phyloP scores from a whole-genome alignment of 1,140 invertebrate genomes.

The Aethina tumida region DNA sequence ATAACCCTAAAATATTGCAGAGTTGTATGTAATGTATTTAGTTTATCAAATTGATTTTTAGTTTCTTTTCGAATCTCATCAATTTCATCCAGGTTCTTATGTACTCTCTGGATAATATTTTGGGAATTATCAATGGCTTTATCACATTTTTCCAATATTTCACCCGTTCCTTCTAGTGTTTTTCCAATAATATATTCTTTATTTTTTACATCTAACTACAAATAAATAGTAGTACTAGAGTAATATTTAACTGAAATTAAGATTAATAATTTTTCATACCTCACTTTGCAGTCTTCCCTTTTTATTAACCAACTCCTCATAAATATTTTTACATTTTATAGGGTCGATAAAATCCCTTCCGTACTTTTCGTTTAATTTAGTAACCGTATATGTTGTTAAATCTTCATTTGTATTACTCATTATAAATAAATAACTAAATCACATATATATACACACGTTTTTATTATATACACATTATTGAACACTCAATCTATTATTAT shows the following conservation, averaged over 20 bases:
- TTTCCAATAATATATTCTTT: constrained; percentile 42
- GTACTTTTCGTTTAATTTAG: too few species aligned
- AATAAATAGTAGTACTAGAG: too few species aligned
- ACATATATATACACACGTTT: too few species aligned
- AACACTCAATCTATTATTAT: too few species aligned
- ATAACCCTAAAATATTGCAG: constrained; percentile 53
- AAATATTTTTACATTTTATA: too few species aligned
- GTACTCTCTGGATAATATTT: constrained; percentile 39
- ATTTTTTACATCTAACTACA: constrained; percentile 48
- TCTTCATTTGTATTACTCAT: too few species aligned
- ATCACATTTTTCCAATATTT: constrained; percentile 9
- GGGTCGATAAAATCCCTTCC: too few species aligned
- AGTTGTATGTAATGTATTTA: constrained; percentile 49
- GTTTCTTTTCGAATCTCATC: constrained; percentile 39
- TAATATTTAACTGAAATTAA: constrained; percentile 13
- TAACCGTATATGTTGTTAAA: too few species aligned
- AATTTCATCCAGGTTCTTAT: constrained; percentile 39
- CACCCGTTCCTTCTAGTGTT: constrained; percentile 45
- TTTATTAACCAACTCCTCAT: too few species aligned
- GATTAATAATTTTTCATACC: constrained; percentile 7
- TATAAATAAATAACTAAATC: too few species aligned
- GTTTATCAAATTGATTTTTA: constrained; percentile 37
- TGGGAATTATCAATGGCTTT: constrained; percentile 32
- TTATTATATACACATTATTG: too few species aligned
- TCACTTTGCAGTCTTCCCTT: constrained; percentile 8